Conservation (phyloP, 2,797 vertebrate genomes). For the Schizothorax lantsangensis region DNA sequence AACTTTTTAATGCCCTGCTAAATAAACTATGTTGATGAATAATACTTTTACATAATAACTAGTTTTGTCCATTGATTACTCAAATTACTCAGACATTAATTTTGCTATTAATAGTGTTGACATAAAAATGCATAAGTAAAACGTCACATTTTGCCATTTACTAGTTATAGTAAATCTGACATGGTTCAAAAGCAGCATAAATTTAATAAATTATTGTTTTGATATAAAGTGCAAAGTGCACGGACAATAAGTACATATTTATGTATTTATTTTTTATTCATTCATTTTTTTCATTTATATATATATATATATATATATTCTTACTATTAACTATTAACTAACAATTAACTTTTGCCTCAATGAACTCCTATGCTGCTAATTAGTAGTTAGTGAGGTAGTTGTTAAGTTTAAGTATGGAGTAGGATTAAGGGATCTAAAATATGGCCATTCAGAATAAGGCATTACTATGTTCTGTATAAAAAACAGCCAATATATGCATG, state of each 20-base stretch:
- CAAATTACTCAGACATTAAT: background rate
- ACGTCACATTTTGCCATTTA: background rate
- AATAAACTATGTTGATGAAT: background rate
- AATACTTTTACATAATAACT: background rate
- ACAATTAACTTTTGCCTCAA: background rate
- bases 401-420: background rate
- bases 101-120: background rate
- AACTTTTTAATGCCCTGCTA: background rate
- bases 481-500: background rate
- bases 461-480: background rate
- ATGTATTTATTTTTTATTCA: too few relatives aligned
- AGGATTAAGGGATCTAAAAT: background rate
- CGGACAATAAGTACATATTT: too few relatives aligned
- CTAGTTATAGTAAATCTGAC: background rate
- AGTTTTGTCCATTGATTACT: background rate
- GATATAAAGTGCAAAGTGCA: too few relatives aligned
- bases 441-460: background rate
- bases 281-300: too few relatives aligned
- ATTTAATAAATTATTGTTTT: background rate
- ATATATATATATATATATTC: too few relatives aligned
- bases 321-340: background rate
- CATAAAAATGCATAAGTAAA: background rate
- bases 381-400: background rate
- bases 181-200: background rate
- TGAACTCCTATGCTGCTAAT: background rate